Evolutionary conservation across 2,113 vertebrate genomes (phyloP), one percentile per base, ranked within the genome.

Genomic region (Rhea americana): DNA sequence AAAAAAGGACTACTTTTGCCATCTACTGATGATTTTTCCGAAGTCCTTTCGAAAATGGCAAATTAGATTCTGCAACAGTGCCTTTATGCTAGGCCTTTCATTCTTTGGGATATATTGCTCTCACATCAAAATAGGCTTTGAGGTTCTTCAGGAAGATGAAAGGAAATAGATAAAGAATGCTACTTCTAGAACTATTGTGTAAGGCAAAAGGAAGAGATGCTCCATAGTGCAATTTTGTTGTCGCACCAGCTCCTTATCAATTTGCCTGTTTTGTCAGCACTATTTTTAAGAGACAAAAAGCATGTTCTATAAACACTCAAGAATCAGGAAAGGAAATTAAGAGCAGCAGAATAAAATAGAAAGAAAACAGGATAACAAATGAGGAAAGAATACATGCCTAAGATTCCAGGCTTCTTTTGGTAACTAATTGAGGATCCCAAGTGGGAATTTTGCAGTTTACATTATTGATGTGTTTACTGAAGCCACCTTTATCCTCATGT

Each of bases 271-370:
- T 81, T 85, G 59, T 93, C 91, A 85, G 61, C 86, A 45, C 39
- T 68, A 56, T 93, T 95, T 90, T 94, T 93, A 92, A 94, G 89
- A 89, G 79, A 89, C 56, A 82, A 90, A 91, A 78, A 35, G 24
- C 84, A 66, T 95, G 63, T 95, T 86, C 56, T 41, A 65, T 16
- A 50, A 89, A 86, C 22, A 71, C 35, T 85, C 79, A 56, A 87
- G 87, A 94, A 73, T 28, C 53, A 94, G 67, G 50, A 53, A 82
- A 92, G 62, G 53, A 53, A 81, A 91, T 88, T 85, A 30, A 91
- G 21, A 90, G 63, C 56, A 79, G 47, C 74, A 92, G 63, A 89
- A 47, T 89, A 89, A 92, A 96, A 87, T 26, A 88, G 74, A 74
- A 96, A 68, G 65, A 61, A 32, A 81, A 67, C 48, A 70, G 58